These are phyloP conservation scores for Piscicola geometra DNA, from an alignment of 2,888 invertebrate genomes.

Conservation along the genomic window DNA sequence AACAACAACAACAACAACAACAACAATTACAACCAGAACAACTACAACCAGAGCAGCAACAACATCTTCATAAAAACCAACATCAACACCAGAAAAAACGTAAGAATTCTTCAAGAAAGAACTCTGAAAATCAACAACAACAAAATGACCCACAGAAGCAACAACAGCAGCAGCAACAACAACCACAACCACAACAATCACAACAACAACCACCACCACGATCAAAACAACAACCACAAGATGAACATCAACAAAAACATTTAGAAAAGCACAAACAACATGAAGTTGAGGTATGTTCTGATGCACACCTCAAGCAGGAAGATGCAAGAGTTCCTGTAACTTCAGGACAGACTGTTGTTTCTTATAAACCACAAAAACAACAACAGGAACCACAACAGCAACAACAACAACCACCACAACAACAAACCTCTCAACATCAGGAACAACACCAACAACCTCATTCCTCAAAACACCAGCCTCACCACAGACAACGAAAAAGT, in stretches of 20 bases:
- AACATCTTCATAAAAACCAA: not conserved
- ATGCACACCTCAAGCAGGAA: not conserved
- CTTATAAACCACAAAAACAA: conserved; percentile 9
- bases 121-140: not conserved
- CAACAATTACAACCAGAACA: too few species aligned
- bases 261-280: not conserved
- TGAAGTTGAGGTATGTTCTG: too few species aligned
- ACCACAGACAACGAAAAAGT: not conserved
- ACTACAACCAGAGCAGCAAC: not conserved
- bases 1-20: too few species aligned
- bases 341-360: too few species aligned
- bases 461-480: not conserved
- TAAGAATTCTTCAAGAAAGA: not conserved
- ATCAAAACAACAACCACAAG: not conserved
- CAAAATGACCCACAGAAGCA: not conserved
- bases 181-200: not conserved
- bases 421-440: not conserved
- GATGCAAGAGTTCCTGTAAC: too few species aligned
- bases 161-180: not conserved
- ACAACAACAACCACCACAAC: not conserved
- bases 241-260: not conserved
- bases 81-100: not conserved
- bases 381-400: not conserved
- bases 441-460: not conserved
- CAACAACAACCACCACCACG: not conserved